Percentiles rank a stretch among this genome's conserved stretches.
Evolutionary conservation across 2,113 vertebrate genomes (phyloP).

Genomic region (Phrynosoma blainvillii): DNA sequence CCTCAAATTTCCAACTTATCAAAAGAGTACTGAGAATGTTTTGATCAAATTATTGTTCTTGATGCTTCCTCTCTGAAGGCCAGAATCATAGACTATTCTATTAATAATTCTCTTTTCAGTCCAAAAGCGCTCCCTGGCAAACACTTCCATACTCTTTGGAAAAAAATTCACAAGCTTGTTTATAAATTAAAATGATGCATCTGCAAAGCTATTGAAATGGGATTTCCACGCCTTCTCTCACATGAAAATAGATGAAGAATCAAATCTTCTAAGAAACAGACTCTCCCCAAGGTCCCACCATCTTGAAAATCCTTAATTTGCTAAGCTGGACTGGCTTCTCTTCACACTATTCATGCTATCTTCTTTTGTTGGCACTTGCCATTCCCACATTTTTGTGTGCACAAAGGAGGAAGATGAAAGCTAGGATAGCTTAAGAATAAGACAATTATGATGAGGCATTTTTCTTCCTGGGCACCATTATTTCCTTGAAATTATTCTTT

Average conservation of each 20-base stretch:
- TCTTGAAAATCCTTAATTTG: slow-evolving; percentile 46
- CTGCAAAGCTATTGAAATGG: slow-evolving; percentile 44
- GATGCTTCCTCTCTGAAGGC: slow-evolving; percentile 50
- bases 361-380: slow-evolving; percentile 38
- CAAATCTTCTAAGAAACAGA: slow-evolving; percentile 45
- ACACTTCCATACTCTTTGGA: slow-evolving; percentile 34
- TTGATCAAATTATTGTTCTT: slow-evolving; percentile 58
- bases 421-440: slow-evolving; percentile 37
- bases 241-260: slow-evolving; percentile 48
- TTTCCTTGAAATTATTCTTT: not conserved
- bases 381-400: slow-evolving; percentile 33
- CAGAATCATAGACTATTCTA: slow-evolving; percentile 50
- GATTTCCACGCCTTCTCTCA: not conserved
- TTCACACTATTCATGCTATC: slow-evolving; percentile 44
- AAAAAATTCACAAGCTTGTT: slow-evolving; percentile 36
- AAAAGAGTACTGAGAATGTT: slow-evolving; percentile 51
- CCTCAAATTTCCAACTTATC: slow-evolving; percentile 36
- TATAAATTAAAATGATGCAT: slow-evolving; percentile 41
- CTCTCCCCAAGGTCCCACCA: slow-evolving; percentile 26
- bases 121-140: slow-evolving; percentile 26
- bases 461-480: slow-evolving; percentile 3
- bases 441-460: not conserved
- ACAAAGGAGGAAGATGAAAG: slow-evolving; percentile 34
- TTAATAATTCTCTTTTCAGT: slow-evolving; percentile 57
- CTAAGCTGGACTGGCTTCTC: slow-evolving; percentile 26